phyloP scores from a whole-genome alignment of 2,888 invertebrate species.

The Cyclophora punctaria region DNA sequence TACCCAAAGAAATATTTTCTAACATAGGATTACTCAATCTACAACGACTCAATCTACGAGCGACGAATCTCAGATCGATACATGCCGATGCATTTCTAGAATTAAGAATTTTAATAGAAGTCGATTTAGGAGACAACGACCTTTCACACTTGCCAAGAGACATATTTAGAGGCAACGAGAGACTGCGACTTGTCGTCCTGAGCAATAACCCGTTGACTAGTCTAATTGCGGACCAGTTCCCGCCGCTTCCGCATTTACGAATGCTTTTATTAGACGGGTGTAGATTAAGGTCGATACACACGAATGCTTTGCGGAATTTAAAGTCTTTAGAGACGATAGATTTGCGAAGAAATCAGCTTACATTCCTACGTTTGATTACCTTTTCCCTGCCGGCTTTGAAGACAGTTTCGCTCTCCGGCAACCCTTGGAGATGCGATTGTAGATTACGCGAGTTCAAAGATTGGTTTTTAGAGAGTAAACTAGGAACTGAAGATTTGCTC shows the following conservation, averaged over 20 bases:
- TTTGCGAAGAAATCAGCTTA: conserved; percentile 86
- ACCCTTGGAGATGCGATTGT: conserved; percentile 95
- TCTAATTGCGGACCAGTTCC: conserved; percentile 86
- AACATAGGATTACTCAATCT: conserved; percentile 86
- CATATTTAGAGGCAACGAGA: conserved; percentile 89
- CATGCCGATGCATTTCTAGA: conserved; percentile 91
- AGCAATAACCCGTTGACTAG: conserved; percentile 87
- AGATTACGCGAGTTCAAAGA: conserved; percentile 86
- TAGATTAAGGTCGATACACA: conserved; percentile 82
- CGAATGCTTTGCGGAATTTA: conserved; percentile 84
- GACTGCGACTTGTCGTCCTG: conserved; percentile 84
- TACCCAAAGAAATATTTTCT: conserved; percentile 87
- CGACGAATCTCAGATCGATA: conserved; percentile 83
- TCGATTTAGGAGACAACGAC: conserved; percentile 89
- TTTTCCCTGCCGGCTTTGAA: conserved; percentile 85
- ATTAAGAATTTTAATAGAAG: conserved; percentile 88
- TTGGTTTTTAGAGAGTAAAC: conserved; percentile 87
- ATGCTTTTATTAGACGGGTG: conserved; percentile 88
- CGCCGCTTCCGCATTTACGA: conserved; percentile 84
- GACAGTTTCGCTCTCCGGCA: conserved; percentile 86
- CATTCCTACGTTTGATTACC: conserved; percentile 74
- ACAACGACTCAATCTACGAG: conserved; percentile 86
- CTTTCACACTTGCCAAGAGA: conserved; percentile 83
- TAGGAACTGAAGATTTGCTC: conserved; percentile 83
- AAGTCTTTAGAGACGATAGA: conserved; percentile 84